Conservation (phyloP, 2,797 vertebrate species). For the Amniataba percoides region DNA sequence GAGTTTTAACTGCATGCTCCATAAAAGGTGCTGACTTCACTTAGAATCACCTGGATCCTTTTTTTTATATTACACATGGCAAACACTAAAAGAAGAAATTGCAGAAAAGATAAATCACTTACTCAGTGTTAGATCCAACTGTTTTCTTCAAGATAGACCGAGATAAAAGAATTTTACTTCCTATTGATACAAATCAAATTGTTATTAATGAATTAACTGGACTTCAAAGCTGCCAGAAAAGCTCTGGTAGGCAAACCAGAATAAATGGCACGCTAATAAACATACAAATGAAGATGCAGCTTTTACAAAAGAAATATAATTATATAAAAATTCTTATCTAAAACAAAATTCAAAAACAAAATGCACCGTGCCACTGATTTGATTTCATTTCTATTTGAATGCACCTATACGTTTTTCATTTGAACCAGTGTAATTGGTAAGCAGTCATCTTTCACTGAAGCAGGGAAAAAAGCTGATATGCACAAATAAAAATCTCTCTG, state of each 20-base stretch:
- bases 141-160: neutral
- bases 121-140: neutral
- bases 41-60: constrained; percentile 71
- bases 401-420: neutral
- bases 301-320: constrained; percentile 7
- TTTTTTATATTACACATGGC: constrained; percentile 35
- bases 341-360: neutral
- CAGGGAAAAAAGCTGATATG: neutral
- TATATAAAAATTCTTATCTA: constrained; percentile 1
- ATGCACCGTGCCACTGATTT: neutral
- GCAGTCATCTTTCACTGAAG: neutral
- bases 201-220: neutral
- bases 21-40: constrained; percentile 70
- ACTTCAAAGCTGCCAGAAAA: neutral
- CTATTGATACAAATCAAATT: constrained; percentile 11
- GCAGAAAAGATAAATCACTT: constrained; percentile 27
- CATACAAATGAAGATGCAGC: neutral
- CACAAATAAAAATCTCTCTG: neutral
- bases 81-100: constrained; percentile 56
- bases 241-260: neutral
- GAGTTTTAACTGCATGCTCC: constrained; percentile 62
- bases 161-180: neutral
- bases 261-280: neutral
- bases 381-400: neutral
- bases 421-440: neutral